Base-by-base conservation (phyloP, 1,140 invertebrate species). In the Psilanteris sp. region DNA sequence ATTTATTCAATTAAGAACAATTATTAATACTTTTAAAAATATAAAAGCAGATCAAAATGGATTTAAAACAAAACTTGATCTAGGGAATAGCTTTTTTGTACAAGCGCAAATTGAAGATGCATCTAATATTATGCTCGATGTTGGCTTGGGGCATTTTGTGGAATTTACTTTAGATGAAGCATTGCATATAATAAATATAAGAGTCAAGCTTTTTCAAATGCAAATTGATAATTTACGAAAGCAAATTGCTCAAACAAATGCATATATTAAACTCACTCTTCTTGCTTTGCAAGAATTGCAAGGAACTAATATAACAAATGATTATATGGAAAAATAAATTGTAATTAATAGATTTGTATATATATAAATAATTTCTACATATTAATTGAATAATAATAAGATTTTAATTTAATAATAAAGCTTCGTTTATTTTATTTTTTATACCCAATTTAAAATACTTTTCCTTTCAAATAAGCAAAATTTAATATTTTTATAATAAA, bases 231-330 rank as follows among this genome's bases (percentile, higher is more conserved):
- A 92, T 74, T 81, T 95, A 8, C 88, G 90, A 3, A 90, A 92
- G 34, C 90, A 93, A 75, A 92, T 93, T 57, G 89, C 92, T 0
- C 90, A 91, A 72, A 93, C 92, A 0, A 94, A 94, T 74, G 92
- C 94, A 4, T 91, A 95, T 78, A 96, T 96, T 52, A 96, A 96
- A 83, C 83, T 96, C 66, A 91, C 95, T 59, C 85, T 94, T 7
- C 87, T 93, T 76, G 90, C 90, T 4, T 90, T 95, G 10, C 86
- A 87, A 36, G 91, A 93, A 71, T 81, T 93, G 26, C 89, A 91
- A 70, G 81, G 75, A 29, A 61, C 11, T 1, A 13, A 13, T 1
- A 14, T 6, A 32, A 32, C 13, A 13, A 14, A 14, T 32, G 11
- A 14, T 6, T 14, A 7, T 13, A 7, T 1, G n/a, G 1, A 13